Percentiles rank a stretch among this genome's conserved stretches.
Conservation (phyloP, 37 sponge, comb jelly and placozoan genomes). For the Haliclona indistincta region DNA sequence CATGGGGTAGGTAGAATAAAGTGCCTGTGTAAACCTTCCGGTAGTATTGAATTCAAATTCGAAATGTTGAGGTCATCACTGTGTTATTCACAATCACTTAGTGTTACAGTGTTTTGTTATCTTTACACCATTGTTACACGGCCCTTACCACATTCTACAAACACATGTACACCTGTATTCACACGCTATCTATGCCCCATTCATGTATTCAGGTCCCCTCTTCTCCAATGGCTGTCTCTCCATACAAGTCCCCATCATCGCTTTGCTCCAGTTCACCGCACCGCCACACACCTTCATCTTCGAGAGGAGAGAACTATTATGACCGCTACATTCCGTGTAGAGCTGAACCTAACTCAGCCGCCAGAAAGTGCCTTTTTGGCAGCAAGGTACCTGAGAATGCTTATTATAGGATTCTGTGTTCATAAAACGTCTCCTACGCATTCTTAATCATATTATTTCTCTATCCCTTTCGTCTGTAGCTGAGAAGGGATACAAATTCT, state of each 20-base stretch:
- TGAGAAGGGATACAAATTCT: too few species aligned
- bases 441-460: too few species aligned
- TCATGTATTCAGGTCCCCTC: too few species aligned
- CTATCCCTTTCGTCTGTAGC: too few species aligned
- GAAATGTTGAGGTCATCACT: background rate
- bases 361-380: slow-evolving; percentile 57
- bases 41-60: background rate
- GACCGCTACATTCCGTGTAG: slow-evolving; percentile 72
- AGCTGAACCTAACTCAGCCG: slow-evolving; percentile 32
- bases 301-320: background rate
- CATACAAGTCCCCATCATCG: background rate
- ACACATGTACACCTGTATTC: too few species aligned
- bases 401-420: too few species aligned
- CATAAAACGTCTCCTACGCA: too few species aligned
- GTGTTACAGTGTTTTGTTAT: too few species aligned
- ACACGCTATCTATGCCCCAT: too few species aligned
- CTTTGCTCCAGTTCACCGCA: background rate
- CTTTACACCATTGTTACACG: too few species aligned
- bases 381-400: too few species aligned
- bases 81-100: background rate
- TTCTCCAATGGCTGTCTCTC: background rate
- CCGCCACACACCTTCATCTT: background rate
- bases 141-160: background rate
- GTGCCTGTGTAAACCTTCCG: background rate
- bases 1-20: background rate